phyloP scores from a whole-genome alignment of 2,888 invertebrate genomes.

The Galeopsomyia nigrocyanea region DNA sequence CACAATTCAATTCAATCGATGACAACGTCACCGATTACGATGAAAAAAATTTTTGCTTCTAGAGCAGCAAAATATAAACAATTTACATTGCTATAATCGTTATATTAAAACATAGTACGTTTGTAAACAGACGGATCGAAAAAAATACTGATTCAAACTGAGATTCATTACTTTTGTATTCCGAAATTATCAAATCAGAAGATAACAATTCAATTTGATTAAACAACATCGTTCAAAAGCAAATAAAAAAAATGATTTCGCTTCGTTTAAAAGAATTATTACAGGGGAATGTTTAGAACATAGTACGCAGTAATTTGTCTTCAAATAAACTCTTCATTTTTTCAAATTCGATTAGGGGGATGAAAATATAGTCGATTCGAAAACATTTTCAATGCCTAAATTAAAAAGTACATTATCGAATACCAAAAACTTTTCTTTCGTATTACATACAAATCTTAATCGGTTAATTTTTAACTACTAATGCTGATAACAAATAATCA shows the following conservation, averaged over 20 bases:
- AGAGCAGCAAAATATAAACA: slow-evolving; percentile 14
- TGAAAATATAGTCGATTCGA: not conserved
- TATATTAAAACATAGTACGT: slow-evolving; percentile 1
- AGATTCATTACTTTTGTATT: no score
- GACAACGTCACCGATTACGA: slow-evolving; percentile 15
- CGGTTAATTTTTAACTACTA: slow-evolving; percentile 5
- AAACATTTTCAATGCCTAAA: no score
- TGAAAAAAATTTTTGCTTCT: slow-evolving; percentile 14
- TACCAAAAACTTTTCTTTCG: no score
- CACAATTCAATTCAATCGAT: slow-evolving; percentile 30
- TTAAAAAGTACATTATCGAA: no score
- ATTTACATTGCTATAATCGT: not conserved
- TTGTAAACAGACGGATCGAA: not conserved
- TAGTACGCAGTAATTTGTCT: no score
- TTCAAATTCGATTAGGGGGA: slow-evolving; percentile 6
- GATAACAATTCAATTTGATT: slow-evolving; percentile 15
- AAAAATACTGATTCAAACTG: no score
- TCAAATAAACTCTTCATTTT: not conserved
- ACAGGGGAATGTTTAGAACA: no score
- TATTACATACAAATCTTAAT: slow-evolving; percentile 6
- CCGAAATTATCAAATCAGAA: not conserved
- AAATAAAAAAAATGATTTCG: not conserved
- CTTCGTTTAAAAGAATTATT: no score
- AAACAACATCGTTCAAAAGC: slow-evolving; percentile 14
- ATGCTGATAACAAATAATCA: slow-evolving; percentile 17